Evolutionary conservation across 2,888 invertebrate genomes (phyloP), one percentile per base, ranked within the genome.

Genomic region (Heliconius hortense): DNA sequence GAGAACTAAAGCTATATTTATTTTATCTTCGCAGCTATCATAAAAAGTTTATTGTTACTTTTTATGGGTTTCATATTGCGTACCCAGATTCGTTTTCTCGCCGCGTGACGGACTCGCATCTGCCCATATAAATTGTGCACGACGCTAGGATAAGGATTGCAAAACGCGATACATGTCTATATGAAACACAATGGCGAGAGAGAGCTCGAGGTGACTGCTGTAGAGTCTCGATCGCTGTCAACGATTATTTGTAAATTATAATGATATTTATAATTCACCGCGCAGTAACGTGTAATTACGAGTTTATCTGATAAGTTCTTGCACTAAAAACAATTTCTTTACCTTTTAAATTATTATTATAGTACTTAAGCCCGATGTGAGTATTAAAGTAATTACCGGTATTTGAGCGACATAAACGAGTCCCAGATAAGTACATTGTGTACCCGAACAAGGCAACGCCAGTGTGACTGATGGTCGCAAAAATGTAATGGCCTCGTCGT

Each of bases 41-140:
- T 90, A 90, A 90, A 90, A 89, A 85, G 82, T 87, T 90, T 88
- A 91, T 88, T 87, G 90, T 88, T 86, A 83, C 86, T 89, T 89
- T 90, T 90, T 90, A 91, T 85, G 83, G 84, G 81, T 84, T 80
- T 81, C 83, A 88, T 89, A 87, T 89, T 87, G 85, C 84, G 81
- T 80, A 81, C 81, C 85, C 75, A 68, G 76, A 76, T 77, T 74
- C 75, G 75, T 74, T 75, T 69, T 63, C 75, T 75, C 73, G 73
- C 67, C 70, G 71, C 70, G 74, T 60, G 73, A 66, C 71, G 69
- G 59, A 74, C 26, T 63, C 60, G 39, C 73, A 71, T 70, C 21
- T 74, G 67, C 53, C 53, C 60, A 68, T 73, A 76, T 76, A 60
- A 72, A 79, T 64, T 68, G 69, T 63, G 71, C 74, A 77, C 62